phyloP scores from a whole-genome alignment of 2,113 vertebrate species.

The Sphaerodactylus townsendi region DNA sequence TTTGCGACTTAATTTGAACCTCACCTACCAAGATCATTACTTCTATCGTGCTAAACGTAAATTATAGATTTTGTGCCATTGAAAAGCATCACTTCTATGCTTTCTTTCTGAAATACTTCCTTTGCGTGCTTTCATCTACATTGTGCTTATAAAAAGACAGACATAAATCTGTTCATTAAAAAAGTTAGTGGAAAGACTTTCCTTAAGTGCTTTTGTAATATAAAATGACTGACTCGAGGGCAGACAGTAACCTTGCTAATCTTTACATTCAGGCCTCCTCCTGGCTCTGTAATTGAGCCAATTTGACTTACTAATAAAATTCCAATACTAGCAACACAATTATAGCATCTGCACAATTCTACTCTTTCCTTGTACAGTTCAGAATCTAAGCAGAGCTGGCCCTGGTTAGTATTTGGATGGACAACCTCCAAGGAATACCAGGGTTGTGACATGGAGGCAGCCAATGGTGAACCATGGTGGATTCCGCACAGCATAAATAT shows the following conservation, averaged over 20 bases:
- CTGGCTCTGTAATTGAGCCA: background rate
- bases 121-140: background rate
- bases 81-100: background rate
- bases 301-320: background rate
- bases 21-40: background rate
- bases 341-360: background rate
- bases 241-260: background rate
- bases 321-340: background rate
- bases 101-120: background rate
- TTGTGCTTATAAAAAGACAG: background rate
- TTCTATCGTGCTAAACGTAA: background rate
- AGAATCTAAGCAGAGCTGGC: no score
- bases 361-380: no score
- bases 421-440: no score
- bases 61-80: background rate
- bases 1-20: background rate
- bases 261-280: background rate
- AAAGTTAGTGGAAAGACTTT: background rate
- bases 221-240: background rate
- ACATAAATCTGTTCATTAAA: slow-evolving; percentile 4
- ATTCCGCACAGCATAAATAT: no score
- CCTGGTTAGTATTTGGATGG: no score
- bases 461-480: no score
- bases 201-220: background rate
- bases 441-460: no score